A percentile compares a stretch with the other conserved stretches of the same genome.
Evolutionary conservation across 2,113 vertebrate genomes (phyloP).

Genomic region (Pseudorasbora parva): DNA sequence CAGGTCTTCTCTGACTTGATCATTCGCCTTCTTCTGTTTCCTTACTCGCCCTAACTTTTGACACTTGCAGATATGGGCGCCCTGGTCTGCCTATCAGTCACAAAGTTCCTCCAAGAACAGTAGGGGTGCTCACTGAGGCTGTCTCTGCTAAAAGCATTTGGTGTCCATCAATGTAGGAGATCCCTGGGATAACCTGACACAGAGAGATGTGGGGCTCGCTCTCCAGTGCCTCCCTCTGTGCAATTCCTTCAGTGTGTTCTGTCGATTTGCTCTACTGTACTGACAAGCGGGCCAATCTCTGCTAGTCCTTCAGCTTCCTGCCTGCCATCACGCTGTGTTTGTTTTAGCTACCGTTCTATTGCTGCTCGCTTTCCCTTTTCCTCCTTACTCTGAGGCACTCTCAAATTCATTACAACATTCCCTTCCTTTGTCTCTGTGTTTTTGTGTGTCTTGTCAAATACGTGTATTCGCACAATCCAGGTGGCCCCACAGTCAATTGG

Average conservation of each 20-base stretch:
- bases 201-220: conserved; percentile 26
- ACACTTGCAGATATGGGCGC: conserved; percentile 54
- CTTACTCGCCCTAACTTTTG: conserved; percentile 45
- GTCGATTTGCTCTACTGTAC: conserved; percentile 48
- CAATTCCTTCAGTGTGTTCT: conserved; percentile 33
- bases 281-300: conserved; percentile 45
- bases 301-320: conserved; percentile 23
- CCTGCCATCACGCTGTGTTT: conserved; percentile 40
- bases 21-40: conserved; percentile 37
- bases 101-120: conserved; percentile 45
- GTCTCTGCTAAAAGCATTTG: conserved; percentile 42
- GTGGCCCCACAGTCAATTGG: conserved; percentile 36
- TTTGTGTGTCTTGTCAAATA: conserved; percentile 49
- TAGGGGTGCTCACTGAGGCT: conserved; percentile 41
- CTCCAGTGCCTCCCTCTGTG: conserved; percentile 23
- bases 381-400: not conserved
- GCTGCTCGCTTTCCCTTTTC: not conserved
- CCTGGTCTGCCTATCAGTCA: conserved; percentile 57
- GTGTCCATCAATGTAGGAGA: conserved; percentile 51
- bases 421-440: conserved; percentile 28
- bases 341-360: conserved; percentile 43
- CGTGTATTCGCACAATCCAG: conserved; percentile 41
- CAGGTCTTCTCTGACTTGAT: conserved; percentile 48
- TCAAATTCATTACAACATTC: conserved; percentile 52
- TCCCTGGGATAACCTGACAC: conserved; percentile 54